Evolutionary conservation across 2,888 invertebrate species (phyloP).

Genomic region (Cetonia aurata): DNA sequence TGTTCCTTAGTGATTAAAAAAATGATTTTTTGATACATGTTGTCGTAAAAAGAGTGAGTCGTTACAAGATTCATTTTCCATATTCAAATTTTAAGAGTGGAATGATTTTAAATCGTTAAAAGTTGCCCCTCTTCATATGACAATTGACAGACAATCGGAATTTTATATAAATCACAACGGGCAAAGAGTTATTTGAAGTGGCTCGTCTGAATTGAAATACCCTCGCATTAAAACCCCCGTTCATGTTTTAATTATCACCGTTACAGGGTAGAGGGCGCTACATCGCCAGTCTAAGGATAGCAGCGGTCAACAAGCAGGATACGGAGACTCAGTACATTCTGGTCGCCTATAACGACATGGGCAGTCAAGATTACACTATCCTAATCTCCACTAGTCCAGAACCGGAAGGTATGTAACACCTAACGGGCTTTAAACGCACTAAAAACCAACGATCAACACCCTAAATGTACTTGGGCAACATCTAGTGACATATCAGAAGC

Average conservation of each 20-base stretch:
- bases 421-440: neutral
- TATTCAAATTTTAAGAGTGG: too few relatives aligned
- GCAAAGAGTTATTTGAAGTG: too few relatives aligned
- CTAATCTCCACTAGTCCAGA: slow-evolving; percentile 77
- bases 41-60: too few relatives aligned
- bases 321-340: slow-evolving; percentile 80
- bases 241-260: slow-evolving; percentile 50
- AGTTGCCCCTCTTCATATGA: too few relatives aligned
- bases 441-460: slow-evolving; percentile 12
- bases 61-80: too few relatives aligned
- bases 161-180: too few relatives aligned
- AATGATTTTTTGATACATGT: too few relatives aligned
- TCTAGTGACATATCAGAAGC: neutral
- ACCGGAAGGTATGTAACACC: slow-evolving; percentile 68
- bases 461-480: neutral
- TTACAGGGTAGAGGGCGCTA: slow-evolving; percentile 76
- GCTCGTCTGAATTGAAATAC: too few relatives aligned
- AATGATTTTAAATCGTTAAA: too few relatives aligned
- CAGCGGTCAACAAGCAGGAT: slow-evolving; percentile 79
- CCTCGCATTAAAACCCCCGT: neutral
- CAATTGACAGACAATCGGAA: too few relatives aligned
- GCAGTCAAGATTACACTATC: slow-evolving; percentile 74
- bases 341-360: slow-evolving; percentile 77
- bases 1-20: too few relatives aligned
- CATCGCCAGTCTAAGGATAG: slow-evolving; percentile 76